Evolutionary conservation across 2,888 invertebrate genomes (phyloP).

Genomic region (Rotaria macrura): DNA sequence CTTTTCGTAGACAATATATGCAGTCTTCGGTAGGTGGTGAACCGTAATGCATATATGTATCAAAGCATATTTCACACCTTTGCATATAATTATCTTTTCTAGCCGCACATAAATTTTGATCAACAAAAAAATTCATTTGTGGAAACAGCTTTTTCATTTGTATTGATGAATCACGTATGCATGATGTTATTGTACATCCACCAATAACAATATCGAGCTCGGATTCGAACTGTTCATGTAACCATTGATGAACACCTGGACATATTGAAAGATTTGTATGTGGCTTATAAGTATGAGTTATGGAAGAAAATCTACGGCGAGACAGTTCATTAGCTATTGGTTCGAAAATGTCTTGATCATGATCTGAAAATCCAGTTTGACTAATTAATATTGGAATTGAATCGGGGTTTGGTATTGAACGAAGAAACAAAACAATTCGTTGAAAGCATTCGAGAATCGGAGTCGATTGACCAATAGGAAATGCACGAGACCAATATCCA

Average conservation of each 20-base stretch:
- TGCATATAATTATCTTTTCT: neutral
- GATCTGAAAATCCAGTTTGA: neutral
- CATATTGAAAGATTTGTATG: neutral
- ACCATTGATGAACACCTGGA: neutral
- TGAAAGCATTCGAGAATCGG: neutral
- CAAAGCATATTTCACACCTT: neutral
- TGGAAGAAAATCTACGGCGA: neutral
- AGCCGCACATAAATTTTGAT: neutral
- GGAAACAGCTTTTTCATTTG: neutral
- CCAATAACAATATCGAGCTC: neutral
- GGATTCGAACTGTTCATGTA: neutral
- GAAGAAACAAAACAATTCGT: neutral
- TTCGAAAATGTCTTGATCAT: neutral
- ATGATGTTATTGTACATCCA: neutral
- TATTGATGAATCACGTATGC: neutral
- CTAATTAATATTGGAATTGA: neutral
- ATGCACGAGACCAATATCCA: neutral
- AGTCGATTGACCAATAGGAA: neutral
- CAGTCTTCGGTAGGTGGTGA: neutral
- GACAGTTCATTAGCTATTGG: neutral
- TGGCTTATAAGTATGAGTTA: neutral
- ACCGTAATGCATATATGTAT: neutral
- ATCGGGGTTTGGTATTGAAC: neutral
- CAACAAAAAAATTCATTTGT: neutral
- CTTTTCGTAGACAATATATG: neutral